phyloP scores from a whole-genome alignment of 2,888 invertebrate genomes.

The Zhuqinia jingwanae region DNA sequence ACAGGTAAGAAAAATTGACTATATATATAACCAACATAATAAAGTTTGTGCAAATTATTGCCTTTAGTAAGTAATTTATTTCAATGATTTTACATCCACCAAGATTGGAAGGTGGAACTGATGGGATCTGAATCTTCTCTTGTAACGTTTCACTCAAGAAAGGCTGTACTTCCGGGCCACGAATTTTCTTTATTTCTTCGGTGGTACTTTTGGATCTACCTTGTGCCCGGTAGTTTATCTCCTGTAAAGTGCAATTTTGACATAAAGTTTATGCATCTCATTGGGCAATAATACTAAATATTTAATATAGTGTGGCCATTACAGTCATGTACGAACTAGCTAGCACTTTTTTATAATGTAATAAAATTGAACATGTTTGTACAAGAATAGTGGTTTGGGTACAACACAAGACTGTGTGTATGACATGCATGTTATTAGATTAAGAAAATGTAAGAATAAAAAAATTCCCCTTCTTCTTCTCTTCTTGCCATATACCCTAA shows the following conservation, averaged over 20 bases:
- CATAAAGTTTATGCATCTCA: too few species aligned
- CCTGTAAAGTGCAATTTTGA: too few species aligned
- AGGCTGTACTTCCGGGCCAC: conserved; percentile 60
- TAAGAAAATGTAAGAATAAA: too few species aligned
- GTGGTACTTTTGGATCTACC: conserved; percentile 33
- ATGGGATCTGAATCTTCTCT: conserved; percentile 57
- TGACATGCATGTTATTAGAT: too few species aligned
- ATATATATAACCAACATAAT: background rate
- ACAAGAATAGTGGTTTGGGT: too few species aligned
- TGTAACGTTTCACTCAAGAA: conserved; percentile 51
- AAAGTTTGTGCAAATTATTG: background rate
- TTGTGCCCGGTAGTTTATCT: conserved; percentile 44
- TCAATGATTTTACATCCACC: conserved; percentile 65
- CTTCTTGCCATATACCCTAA: conserved; percentile 53
- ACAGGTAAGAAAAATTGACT: background rate
- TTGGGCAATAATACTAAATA: too few species aligned
- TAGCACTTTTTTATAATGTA: too few species aligned
- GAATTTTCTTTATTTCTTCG: conserved; percentile 48
- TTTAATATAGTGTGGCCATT: too few species aligned
- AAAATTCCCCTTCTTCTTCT: too few species aligned
- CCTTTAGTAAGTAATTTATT: conserved; percentile 57
- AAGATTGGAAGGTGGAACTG: conserved; percentile 67
- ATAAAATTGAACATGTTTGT: too few species aligned
- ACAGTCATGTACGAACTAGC: too few species aligned
- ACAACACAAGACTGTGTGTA: background rate